These are phyloP conservation scores for Chrysogorgia sp. DNA, from an alignment of 92 coral and sea anemone species.

Conservation along the genomic window DNA sequence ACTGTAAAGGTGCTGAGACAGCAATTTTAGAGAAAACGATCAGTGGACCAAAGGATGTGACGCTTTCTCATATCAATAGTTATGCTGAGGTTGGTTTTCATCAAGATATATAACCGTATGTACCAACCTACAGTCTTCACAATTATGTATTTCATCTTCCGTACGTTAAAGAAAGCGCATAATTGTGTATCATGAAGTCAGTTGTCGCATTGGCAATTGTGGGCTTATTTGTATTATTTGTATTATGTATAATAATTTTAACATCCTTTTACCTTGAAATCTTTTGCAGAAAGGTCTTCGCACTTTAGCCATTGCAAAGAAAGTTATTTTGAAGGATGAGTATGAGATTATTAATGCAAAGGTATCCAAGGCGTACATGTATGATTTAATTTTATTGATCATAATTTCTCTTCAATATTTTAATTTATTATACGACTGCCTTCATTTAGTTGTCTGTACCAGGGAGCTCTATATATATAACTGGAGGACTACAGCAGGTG, in stretches of 20 bases:
- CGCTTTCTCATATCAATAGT: conserved; percentile 81
- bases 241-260: background rate
- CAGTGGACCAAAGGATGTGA: conserved; percentile 76
- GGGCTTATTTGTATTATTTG: too few relatives aligned
- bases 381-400: too few relatives aligned
- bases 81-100: conserved; percentile 82
- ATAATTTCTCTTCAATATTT: too few relatives aligned
- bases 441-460: too few relatives aligned
- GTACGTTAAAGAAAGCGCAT: background rate
- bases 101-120: too few relatives aligned
- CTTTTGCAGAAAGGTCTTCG: conserved; percentile 86
- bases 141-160: too few relatives aligned
- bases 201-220: too few relatives aligned
- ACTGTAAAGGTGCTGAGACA: conserved; percentile 94
- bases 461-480: too few relatives aligned
- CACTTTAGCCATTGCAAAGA: conserved; percentile 83
- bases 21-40: conserved; percentile 77
- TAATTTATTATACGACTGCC: too few relatives aligned
- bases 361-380: too few relatives aligned
- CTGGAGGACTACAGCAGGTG: too few relatives aligned
- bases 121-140: too few relatives aligned
- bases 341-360: conserved; percentile 62
- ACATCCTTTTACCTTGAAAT: background rate
- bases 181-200: background rate
- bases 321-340: conserved; percentile 70